A percentile compares a stretch with the other conserved stretches of the same genome.
Conservation (phyloP, 2,113 vertebrate genomes). For the Ciconia boyciana region DNA sequence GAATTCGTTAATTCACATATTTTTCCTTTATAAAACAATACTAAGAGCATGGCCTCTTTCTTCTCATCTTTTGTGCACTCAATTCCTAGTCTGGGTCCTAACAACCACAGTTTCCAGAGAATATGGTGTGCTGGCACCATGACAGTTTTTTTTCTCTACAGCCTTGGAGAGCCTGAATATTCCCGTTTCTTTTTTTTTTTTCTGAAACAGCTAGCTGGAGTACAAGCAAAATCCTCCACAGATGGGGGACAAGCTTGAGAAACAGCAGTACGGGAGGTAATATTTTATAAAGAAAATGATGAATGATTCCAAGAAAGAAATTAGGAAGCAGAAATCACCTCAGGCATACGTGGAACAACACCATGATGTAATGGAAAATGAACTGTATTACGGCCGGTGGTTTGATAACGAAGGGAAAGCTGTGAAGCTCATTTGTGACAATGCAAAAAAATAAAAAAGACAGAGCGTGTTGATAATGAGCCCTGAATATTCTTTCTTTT, state of each 20-base stretch:
- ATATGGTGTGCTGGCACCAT: slow-evolving; percentile 19
- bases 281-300: slow-evolving; percentile 36
- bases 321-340: neutral
- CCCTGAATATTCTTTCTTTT: slow-evolving; percentile 6
- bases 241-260: neutral
- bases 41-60: neutral
- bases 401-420: neutral
- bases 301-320: slow-evolving; percentile 11
- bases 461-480: neutral
- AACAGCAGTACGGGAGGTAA: slow-evolving; percentile 5
- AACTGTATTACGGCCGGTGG: neutral
- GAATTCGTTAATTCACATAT: neutral
- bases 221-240: neutral
- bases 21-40: neutral
- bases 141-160: neutral
- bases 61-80: neutral
- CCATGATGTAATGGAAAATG: neutral
- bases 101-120: neutral
- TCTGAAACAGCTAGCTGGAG: neutral
- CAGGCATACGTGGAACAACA: neutral
- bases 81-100: neutral
- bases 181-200: accelerated
- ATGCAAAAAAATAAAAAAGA: neutral
- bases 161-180: neutral
- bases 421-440: neutral